Conservation (phyloP, 2,113 vertebrate species). For the Dascyllus trimaculatus region DNA sequence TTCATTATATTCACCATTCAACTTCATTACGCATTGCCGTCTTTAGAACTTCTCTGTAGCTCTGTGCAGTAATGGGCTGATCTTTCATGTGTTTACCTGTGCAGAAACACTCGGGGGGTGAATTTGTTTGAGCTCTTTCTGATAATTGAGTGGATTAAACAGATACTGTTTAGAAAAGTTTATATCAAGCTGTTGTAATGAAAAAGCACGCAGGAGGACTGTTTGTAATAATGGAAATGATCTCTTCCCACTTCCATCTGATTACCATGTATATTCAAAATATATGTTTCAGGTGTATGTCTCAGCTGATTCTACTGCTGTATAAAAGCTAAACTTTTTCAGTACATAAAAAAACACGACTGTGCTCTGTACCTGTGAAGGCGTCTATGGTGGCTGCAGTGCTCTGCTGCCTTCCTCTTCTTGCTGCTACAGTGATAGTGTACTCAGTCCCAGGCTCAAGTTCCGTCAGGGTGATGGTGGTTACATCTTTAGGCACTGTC, state of each 20-base stretch:
- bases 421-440: conserved; percentile 92
- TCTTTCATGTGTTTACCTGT: conserved; percentile 41
- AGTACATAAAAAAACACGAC: neutral
- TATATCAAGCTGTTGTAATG: neutral
- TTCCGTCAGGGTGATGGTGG: conserved; percentile 88
- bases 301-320: neutral
- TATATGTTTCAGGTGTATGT: neutral
- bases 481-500: conserved; percentile 87
- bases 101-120: neutral
- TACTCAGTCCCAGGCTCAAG: conserved; percentile 96
- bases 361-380: conserved; percentile 90
- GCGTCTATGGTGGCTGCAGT: conserved; percentile 92
- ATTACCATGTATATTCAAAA: neutral
- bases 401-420: conserved; percentile 95
- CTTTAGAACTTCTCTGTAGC: conserved; percentile 24
- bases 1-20: conserved; percentile 52
- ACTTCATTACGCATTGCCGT: conserved; percentile 27
- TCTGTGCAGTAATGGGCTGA: conserved; percentile 29
- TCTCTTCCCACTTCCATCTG: neutral
- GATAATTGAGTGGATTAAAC: conserved; percentile 42
- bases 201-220: conserved; percentile 5
- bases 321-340: neutral
- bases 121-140: conserved; percentile 20
- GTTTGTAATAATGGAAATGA: neutral
- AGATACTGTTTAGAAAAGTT: conserved; percentile 5